Evolutionary conservation across 2,797 vertebrate species (phyloP).

Genomic region (Adrianichthys oophorus): DNA sequence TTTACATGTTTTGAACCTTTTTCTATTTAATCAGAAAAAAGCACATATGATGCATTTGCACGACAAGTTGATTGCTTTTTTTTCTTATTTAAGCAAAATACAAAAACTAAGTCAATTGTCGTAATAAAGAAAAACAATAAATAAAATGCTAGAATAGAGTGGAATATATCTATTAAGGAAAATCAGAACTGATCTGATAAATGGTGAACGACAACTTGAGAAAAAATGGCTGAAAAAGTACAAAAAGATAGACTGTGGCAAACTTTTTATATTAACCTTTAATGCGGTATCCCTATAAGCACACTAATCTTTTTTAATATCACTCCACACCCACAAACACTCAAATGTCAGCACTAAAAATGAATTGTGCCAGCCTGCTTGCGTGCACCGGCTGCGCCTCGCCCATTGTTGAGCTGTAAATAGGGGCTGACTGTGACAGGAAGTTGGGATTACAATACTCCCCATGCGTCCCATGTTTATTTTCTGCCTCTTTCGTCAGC

Average conservation of each 20-base stretch:
- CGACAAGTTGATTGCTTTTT: no score
- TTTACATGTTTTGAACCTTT: no score
- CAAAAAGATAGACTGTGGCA: neutral
- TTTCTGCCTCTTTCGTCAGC: constrained; percentile 75
- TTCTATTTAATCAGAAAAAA: no score
- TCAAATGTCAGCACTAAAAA: constrained; percentile 33
- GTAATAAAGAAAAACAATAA: no score
- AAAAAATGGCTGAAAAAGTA: no score
- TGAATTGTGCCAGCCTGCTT: constrained; percentile 36
- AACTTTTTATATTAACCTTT: constrained; percentile 8
- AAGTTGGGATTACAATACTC: constrained; percentile 77
- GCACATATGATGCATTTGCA: no score
- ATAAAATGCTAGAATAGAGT: no score
- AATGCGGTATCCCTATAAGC: constrained; percentile 24
- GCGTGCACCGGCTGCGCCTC: constrained; percentile 54
- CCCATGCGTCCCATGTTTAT: constrained; percentile 64
- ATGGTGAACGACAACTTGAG: neutral
- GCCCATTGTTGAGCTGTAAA: constrained; percentile 75
- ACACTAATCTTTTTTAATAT: constrained; percentile 38
- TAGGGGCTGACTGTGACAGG: constrained; percentile 76
- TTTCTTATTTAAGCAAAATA: no score
- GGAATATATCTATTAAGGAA: no score
- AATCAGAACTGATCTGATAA: no score
- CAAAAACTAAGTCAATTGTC: no score
- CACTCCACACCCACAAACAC: constrained; percentile 24